Evolutionary conservation across 2,113 vertebrate genomes (phyloP).

Genomic region (Pollachius pollachius): DNA sequence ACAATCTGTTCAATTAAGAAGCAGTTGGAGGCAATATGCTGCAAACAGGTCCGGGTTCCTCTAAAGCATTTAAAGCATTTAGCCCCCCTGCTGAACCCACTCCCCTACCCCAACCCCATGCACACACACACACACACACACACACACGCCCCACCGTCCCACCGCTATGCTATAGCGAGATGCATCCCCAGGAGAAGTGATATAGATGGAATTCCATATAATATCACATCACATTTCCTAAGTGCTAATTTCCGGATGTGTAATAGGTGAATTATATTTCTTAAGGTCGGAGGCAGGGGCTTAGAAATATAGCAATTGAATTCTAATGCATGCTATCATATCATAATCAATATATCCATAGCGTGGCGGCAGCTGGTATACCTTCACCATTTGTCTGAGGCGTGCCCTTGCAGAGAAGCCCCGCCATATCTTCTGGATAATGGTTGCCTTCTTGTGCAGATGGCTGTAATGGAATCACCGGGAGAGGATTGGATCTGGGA

Average conservation of each 20-base stretch:
- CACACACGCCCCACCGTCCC: constrained; percentile 25
- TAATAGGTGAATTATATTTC: constrained; percentile 74
- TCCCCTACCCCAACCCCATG: neutral
- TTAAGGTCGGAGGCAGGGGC: constrained; percentile 68
- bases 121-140: constrained; percentile 34
- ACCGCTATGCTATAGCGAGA: constrained; percentile 28
- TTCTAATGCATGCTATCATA: constrained; percentile 75
- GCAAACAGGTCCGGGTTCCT: constrained; percentile 67
- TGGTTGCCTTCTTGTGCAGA: constrained; percentile 73
- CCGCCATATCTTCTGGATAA: constrained; percentile 91
- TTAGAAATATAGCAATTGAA: constrained; percentile 72
- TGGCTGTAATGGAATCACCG: constrained; percentile 74
- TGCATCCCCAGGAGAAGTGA: constrained; percentile 48
- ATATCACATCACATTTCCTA: constrained; percentile 64
- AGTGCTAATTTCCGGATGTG: constrained; percentile 71
- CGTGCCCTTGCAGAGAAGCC: constrained; percentile 79
- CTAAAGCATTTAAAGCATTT: constrained; percentile 35
- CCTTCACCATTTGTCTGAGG: constrained; percentile 83
- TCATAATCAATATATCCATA: constrained; percentile 76
- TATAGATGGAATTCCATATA: constrained; percentile 64
- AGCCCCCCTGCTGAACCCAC: neutral
- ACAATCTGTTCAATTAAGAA: constrained; percentile 92
- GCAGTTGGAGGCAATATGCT: constrained; percentile 91
- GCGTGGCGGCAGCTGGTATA: constrained; percentile 70
- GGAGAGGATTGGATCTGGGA: constrained; percentile 33